A percentile compares a stretch with the other conserved stretches of the same genome.
Evolutionary conservation across 2,888 invertebrate species (phyloP).

Genomic region (Agrotis segetum): DNA sequence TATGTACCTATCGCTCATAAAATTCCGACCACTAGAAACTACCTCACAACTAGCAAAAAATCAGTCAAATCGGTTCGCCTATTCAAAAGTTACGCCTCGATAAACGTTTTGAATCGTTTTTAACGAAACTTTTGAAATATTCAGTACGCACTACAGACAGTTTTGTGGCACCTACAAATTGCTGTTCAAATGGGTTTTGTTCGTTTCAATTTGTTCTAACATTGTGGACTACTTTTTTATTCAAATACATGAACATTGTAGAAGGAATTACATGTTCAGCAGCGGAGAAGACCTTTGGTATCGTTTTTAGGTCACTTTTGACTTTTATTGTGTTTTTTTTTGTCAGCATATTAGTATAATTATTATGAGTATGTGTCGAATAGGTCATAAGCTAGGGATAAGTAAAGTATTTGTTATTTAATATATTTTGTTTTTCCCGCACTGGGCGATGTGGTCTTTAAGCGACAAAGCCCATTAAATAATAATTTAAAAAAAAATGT

Average conservation of each 20-base stretch:
- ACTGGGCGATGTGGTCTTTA: no score
- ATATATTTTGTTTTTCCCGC: no score
- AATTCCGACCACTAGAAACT: constrained; percentile 48
- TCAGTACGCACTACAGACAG: constrained; percentile 53
- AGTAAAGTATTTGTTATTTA: no score
- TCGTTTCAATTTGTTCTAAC: constrained; percentile 44
- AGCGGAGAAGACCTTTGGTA: no score
- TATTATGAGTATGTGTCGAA: no score
- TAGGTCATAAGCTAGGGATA: no score
- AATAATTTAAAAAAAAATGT: background rate
- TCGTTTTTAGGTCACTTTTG: no score
- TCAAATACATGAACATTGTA: no score
- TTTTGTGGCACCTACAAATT: constrained; percentile 60
- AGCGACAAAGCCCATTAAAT: no score
- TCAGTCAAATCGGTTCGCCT: constrained; percentile 59
- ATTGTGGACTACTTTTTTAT: constrained; percentile 10
- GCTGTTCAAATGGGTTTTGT: constrained; percentile 56
- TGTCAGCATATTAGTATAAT: no score
- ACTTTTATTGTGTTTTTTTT: no score
- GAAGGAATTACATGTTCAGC: no score
- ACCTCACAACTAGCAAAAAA: constrained; percentile 46
- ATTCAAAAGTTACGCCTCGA: constrained; percentile 69
- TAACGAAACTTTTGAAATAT: constrained; percentile 65
- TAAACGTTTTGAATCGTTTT: constrained; percentile 70
- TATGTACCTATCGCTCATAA: constrained; percentile 6